Evolutionary conservation across 2,797 vertebrate species (phyloP).

Genomic region (Parotocinclus haroldoi): DNA sequence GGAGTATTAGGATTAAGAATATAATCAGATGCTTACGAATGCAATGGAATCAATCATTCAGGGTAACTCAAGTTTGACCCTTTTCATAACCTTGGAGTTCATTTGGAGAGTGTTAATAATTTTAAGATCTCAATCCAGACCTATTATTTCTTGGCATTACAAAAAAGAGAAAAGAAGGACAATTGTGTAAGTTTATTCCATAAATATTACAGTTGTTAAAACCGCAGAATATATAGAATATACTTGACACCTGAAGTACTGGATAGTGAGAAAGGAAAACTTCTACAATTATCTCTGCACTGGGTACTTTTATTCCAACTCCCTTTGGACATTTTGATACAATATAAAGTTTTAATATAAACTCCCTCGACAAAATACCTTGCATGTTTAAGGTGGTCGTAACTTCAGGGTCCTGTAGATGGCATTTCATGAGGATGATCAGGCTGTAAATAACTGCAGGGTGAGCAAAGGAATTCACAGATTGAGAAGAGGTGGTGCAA

Average conservation of each 20-base stretch:
- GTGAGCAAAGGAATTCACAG: too few relatives aligned
- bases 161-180: slow-evolving; percentile 63
- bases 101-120: too few relatives aligned
- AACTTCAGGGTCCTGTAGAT: too few relatives aligned
- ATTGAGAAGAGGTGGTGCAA: too few relatives aligned
- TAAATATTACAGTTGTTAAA: slow-evolving; percentile 70
- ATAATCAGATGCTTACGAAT: slow-evolving; percentile 66
- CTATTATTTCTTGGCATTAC: slow-evolving; percentile 85
- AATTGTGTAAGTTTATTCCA: slow-evolving; percentile 76
- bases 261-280: slow-evolving; percentile 58
- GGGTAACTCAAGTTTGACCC: slow-evolving; percentile 32
- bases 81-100: too few relatives aligned
- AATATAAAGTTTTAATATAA: too few relatives aligned
- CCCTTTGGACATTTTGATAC: slow-evolving; percentile 48
- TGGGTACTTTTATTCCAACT: slow-evolving; percentile 77
- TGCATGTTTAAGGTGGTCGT: too few relatives aligned
- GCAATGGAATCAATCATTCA: slow-evolving; percentile 53
- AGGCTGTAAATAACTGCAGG: too few relatives aligned
- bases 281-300: slow-evolving; percentile 72
- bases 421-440: too few relatives aligned
- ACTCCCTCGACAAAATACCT: too few relatives aligned
- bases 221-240: slow-evolving; percentile 80
- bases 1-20: too few relatives aligned
- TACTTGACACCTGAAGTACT: slow-evolving; percentile 78
- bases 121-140: slow-evolving; percentile 72